Conservation (phyloP, 2,888 invertebrate species). For the Harpagoxenus sublaevis region DNA sequence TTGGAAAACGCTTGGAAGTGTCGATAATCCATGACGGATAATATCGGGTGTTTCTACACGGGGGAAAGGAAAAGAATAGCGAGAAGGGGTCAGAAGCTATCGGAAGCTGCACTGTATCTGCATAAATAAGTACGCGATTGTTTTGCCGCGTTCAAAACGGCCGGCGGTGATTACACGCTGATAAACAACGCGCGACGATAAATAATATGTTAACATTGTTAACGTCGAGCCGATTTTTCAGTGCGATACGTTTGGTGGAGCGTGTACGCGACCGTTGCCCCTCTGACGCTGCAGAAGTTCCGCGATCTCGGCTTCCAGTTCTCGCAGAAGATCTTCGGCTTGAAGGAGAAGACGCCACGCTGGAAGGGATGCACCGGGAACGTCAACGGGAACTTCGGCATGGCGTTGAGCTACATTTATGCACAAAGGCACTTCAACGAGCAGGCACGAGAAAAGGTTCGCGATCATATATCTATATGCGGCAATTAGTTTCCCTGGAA, state of each 20-base stretch:
- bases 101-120: constrained; percentile 23
- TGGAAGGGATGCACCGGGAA: constrained; percentile 90
- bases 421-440: constrained; percentile 89
- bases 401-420: constrained; percentile 90
- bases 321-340: constrained; percentile 89
- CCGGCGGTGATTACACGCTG: background rate
- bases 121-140: background rate
- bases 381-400: constrained; percentile 90
- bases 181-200: background rate
- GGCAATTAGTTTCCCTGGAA: background rate
- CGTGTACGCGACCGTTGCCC: constrained; percentile 89
- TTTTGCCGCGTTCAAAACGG: background rate
- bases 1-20: background rate
- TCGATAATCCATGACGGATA: background rate
- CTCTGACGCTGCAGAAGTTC: constrained; percentile 88
- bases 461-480: background rate
- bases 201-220: constrained; percentile 20
- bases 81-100: constrained; percentile 69
- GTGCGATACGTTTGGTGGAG: constrained; percentile 92
- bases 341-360: constrained; percentile 89
- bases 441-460: constrained; percentile 88
- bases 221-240: constrained; percentile 81
- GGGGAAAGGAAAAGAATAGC: constrained; percentile 20
- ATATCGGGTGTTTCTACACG: background rate
- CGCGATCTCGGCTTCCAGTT: constrained; percentile 90